These are phyloP conservation scores for Orthonyx spaldingii DNA, from an alignment of 2,113 vertebrate genomes.

Conservation along the genomic window DNA sequence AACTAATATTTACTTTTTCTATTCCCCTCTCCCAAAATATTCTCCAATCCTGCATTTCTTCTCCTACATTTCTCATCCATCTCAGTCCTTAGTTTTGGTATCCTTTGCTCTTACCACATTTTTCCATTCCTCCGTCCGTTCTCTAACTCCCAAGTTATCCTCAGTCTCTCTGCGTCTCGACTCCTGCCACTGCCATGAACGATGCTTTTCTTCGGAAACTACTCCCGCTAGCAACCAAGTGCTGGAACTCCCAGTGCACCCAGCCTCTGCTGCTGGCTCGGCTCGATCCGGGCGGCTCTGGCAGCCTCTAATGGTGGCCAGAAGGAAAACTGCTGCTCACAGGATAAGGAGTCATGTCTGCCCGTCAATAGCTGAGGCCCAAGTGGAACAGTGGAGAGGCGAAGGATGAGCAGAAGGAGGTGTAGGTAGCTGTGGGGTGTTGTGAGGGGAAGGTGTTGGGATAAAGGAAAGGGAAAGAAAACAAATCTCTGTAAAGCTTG, in stretches of 20 bases:
- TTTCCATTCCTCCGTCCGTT: conserved; percentile 52
- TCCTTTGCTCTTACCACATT: conserved; percentile 54
- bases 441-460: neutral
- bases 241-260: neutral
- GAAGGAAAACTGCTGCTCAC: neutral
- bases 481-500: neutral
- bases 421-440: conserved; percentile 3
- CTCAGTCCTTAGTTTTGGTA: neutral
- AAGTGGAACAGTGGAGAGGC: neutral
- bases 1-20: neutral
- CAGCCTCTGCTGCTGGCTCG: neutral
- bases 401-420: neutral
- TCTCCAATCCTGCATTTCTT: neutral
- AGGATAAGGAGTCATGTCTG: neutral
- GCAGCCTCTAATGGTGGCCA: conserved; percentile 22
- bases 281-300: neutral
- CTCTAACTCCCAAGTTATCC: conserved; percentile 35
- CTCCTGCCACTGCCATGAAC: conserved; percentile 13
- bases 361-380: neutral
- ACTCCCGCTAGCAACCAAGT: neutral
- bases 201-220: neutral
- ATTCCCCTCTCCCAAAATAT: neutral
- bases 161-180: conserved; percentile 2
- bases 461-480: conserved; percentile 16
- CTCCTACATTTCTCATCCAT: neutral